Percentiles rank a stretch among this genome's conserved stretches.
Evolutionary conservation across 1,140 invertebrate species (phyloP).

Genomic region (Helicoverpa armigera): DNA sequence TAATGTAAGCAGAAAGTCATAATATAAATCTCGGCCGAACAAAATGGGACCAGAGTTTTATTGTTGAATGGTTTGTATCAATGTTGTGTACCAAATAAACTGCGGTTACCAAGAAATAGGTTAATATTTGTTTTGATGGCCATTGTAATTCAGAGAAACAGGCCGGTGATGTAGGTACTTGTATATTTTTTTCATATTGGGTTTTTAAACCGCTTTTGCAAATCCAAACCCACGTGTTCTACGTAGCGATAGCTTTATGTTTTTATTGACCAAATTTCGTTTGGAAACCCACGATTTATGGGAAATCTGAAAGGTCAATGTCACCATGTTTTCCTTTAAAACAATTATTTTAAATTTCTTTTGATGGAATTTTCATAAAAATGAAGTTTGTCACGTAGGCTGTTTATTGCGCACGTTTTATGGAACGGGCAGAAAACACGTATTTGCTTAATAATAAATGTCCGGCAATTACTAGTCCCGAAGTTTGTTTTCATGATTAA

Average conservation of each 20-base stretch:
- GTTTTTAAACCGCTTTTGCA: neutral
- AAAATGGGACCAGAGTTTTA: constrained; percentile 16
- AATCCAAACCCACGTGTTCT: no score
- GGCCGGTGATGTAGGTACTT: neutral
- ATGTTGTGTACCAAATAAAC: neutral
- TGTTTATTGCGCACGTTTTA: constrained; percentile 25
- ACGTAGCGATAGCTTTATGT: no score
- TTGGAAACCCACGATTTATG: no score
- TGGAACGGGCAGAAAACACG: neutral
- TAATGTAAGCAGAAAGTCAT: constrained; percentile 16
- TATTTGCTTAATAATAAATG: no score
- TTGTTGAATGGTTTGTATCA: neutral
- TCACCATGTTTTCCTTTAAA: no score
- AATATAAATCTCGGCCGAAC: constrained; percentile 13
- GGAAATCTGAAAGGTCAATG: no score
- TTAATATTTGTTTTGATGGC: constrained; percentile 30
- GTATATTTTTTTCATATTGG: neutral
- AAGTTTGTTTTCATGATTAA: no score
- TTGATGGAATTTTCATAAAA: neutral
- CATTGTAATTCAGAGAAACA: constrained; percentile 4
- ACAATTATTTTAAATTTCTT: no score
- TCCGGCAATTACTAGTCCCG: no score
- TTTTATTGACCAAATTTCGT: no score
- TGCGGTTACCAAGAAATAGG: constrained; percentile 6
- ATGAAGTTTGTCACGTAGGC: neutral